Evolutionary conservation across 2,888 invertebrate species (phyloP).

Genomic region (Drosophila aldrichi): DNA sequence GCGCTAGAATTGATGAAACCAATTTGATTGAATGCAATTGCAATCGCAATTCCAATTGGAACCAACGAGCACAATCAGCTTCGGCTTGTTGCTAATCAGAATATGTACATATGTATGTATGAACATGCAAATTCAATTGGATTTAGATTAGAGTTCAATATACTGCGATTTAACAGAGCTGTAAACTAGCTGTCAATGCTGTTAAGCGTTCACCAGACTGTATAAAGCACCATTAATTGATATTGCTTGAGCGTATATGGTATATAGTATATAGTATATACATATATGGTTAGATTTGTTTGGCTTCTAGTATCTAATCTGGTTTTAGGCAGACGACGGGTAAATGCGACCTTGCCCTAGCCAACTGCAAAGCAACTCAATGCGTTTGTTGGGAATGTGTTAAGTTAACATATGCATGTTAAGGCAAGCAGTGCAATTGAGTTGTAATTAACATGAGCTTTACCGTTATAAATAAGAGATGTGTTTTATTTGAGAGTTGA

Average conservation of each 20-base stretch:
- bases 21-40: slow-evolving; percentile 1
- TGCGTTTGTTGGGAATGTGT: background rate
- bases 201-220: background rate
- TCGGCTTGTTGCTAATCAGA: slow-evolving; percentile 34
- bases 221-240: background rate
- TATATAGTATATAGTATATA: background rate
- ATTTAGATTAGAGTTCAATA: slow-evolving; percentile 23
- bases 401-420: background rate
- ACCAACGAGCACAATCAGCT: slow-evolving; percentile 17
- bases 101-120: background rate
- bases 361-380: background rate
- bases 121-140: slow-evolving; percentile 18
- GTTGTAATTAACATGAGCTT: background rate
- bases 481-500: background rate
- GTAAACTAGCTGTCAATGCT: background rate
- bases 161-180: background rate
- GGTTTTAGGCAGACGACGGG: slow-evolving; percentile 9
- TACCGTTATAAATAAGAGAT: slow-evolving; percentile 1
- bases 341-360: slow-evolving; percentile 5
- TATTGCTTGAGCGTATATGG: background rate
- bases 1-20: background rate
- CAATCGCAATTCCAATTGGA: slow-evolving; percentile 7
- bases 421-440: slow-evolving; percentile 2
- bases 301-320: slow-evolving; percentile 42
- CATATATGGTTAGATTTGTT: background rate